Evolutionary conservation across 2,888 invertebrate genomes (phyloP), one percentile per base, ranked within the genome.

Genomic region (Synanthedon myopaeformis): DNA sequence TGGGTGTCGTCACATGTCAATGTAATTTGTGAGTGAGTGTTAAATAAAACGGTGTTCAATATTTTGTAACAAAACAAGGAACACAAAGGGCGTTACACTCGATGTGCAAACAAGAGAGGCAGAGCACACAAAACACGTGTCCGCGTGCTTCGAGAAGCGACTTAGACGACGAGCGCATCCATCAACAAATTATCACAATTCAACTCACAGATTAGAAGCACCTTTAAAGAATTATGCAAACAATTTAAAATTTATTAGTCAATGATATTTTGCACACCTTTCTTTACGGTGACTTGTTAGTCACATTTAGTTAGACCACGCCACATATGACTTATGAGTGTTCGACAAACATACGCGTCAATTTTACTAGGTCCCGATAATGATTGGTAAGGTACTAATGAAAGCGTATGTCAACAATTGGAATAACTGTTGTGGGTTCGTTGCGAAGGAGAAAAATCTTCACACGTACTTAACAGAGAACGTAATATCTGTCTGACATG

Each of bases 11-110:
- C 74, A 74, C 76, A 72, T 76, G 82, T 80, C 77, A 79, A 80
- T 76, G 76, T 75, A 84, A 85, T 86, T 87, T 83, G 85, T 77
- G 76, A 69, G 77, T 73, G 72, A 64, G 83, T 85, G 86, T 82
- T 87, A 86, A 87, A 85, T 82, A 83, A 84, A 86, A 85, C 86
- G 80, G 85, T 82, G 82, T 82, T 82, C 83, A 84, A 86, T 86
- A 85, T 87, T 85, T 86, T 85, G 85, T 86, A 82, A 86, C 85
- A 85, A 83, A 84, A 85, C 84, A 84, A 80, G 83, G 79, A 79
- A 85, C 71, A 84, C 81, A 83, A 84, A 87, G 86, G 80, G 82
- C 85, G 74, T 84, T 86, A 84, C 85, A 79, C 86, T 82, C 84
- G 66, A 60, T 68, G 71, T 61, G 79, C 74, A 82, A 83, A 85